Conservation (phyloP, 2,888 invertebrate genomes). For the Adelphocoris suturalis region DNA sequence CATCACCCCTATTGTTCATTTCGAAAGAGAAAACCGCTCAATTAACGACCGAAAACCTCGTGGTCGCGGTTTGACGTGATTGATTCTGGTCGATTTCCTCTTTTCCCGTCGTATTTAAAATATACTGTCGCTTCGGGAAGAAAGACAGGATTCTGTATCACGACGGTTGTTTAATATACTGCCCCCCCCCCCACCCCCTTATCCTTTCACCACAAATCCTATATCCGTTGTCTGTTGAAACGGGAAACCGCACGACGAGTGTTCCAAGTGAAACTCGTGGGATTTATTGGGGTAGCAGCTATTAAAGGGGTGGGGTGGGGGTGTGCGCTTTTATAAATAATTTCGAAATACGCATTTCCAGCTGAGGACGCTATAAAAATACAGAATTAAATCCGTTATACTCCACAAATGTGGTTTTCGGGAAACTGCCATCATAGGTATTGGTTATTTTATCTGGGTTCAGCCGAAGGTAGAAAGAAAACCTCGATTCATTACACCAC, state of each 20-base stretch:
- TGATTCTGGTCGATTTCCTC: not conserved
- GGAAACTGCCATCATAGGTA: too few species aligned
- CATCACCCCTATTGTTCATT: too few species aligned
- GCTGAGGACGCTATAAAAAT: too few species aligned
- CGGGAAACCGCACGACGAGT: not conserved
- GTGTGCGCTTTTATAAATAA: too few species aligned
- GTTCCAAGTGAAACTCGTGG: not conserved
- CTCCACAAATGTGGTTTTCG: too few species aligned
- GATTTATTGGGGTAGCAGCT: not conserved
- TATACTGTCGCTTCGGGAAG: not conserved
- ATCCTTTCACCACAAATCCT: too few species aligned
- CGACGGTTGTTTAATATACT: not conserved
- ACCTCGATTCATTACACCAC: too few species aligned
- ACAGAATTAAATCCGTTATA: too few species aligned
- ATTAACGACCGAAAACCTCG: not conserved
- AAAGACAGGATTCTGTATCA: not conserved
- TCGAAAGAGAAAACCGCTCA: not conserved
- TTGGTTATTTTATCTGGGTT: too few species aligned
- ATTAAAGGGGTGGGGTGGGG: too few species aligned
- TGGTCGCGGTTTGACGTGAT: not conserved
- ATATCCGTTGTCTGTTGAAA: not conserved
- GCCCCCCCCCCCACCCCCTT: not conserved
- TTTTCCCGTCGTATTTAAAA: not conserved
- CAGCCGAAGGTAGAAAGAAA: too few species aligned
- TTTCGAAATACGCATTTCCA: too few species aligned